These are phyloP conservation scores for Nothobranchius furzeri DNA, from an alignment of 2,113 vertebrate genomes.

Conservation along the genomic window DNA sequence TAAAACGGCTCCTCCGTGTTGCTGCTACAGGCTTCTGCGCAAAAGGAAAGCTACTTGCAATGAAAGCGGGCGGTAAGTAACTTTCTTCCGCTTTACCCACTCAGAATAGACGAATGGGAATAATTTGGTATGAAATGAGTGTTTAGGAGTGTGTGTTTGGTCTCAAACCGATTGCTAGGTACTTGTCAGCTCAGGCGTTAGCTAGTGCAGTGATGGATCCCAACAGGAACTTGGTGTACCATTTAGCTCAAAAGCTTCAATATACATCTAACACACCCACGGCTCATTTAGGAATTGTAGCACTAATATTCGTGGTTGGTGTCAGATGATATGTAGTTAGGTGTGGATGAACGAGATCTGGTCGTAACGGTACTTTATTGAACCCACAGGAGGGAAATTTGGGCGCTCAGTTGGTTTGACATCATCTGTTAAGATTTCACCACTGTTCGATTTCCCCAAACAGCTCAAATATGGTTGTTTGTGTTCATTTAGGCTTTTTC, in stretches of 20 bases:
- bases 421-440: too few relatives aligned
- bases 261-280: background rate
- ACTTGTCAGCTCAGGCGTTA: conserved; percentile 18
- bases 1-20: conserved; percentile 22
- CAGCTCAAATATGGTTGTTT: too few relatives aligned
- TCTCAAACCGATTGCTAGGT: background rate
- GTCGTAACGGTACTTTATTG: background rate
- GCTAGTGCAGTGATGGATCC: background rate
- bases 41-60: conserved; percentile 64
- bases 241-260: background rate
- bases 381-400: conserved; percentile 77
- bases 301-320: background rate
- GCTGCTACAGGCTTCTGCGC: conserved; percentile 12
- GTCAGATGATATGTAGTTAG: background rate
- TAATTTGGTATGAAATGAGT: too few relatives aligned
- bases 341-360: background rate
- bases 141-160: background rate
- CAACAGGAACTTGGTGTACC: background rate
- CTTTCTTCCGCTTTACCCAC: background rate
- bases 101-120: fast-evolving
- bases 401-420: conserved; percentile 61
- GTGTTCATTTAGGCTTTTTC: too few relatives aligned
- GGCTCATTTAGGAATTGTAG: fast-evolving
- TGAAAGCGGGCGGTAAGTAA: conserved; percentile 84
- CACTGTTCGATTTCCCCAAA: too few relatives aligned